Conservation (phyloP, 2,888 invertebrate genomes). For the Pterobdella sp. region DNA sequence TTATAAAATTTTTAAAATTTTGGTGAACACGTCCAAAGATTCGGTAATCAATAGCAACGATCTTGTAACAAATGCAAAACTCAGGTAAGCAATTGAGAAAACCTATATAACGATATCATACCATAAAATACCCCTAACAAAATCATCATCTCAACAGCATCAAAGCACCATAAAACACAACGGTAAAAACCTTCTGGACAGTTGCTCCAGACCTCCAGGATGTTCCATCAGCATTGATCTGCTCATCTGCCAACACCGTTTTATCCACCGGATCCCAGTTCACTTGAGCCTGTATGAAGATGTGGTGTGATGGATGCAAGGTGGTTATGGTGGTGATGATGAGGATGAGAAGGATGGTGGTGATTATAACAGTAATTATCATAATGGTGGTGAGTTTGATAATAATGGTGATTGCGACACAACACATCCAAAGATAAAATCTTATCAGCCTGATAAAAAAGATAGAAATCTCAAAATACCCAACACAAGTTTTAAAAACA, state of each 20-base stretch:
- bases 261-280: constrained; percentile 98
- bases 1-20: too few relatives aligned
- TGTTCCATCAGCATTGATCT: constrained; percentile 79
- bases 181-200: constrained; percentile 69
- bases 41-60: too few relatives aligned
- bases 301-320: neutral
- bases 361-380: neutral
- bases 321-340: neutral
- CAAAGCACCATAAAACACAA: neutral
- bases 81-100: too few relatives aligned
- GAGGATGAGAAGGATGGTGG: neutral
- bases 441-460: neutral
- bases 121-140: too few relatives aligned
- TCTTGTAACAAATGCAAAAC: too few relatives aligned
- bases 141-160: neutral
- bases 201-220: constrained; percentile 95
- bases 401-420: neutral
- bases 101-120: too few relatives aligned
- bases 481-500: neutral
- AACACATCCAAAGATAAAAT: neutral
- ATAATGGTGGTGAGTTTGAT: neutral
- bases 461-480: neutral
- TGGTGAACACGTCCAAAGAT: too few relatives aligned
- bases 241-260: constrained; percentile 95
- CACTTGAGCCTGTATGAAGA: constrained; percentile 63